These are phyloP conservation scores for Phymastichus coffea DNA, from an alignment of 1,140 invertebrate genomes.

Conservation along the genomic window DNA sequence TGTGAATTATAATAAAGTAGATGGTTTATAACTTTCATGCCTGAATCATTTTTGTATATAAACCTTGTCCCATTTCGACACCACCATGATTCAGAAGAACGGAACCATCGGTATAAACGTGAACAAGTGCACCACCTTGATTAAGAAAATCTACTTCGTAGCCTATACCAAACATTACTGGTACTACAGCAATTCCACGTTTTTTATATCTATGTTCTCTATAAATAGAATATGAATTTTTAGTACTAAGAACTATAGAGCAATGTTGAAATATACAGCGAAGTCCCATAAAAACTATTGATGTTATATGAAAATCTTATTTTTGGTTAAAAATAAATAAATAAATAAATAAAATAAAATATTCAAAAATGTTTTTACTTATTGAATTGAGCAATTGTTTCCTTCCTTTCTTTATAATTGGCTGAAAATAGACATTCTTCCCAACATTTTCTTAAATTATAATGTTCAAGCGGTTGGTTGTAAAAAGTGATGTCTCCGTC, in stretches of 20 bases:
- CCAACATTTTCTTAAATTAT: slow-evolving; percentile 78
- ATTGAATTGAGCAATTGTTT: slow-evolving; percentile 70
- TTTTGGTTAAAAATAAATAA: background rate
- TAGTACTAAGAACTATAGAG: background rate
- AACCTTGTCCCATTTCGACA: slow-evolving; percentile 93
- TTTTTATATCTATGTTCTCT: slow-evolving; percentile 83
- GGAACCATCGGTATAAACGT: slow-evolving; percentile 88
- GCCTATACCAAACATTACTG: slow-evolving; percentile 87
- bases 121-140: slow-evolving; percentile 87
- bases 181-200: slow-evolving; percentile 79
- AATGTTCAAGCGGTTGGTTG: slow-evolving; percentile 71
- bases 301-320: background rate
- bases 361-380: slow-evolving; percentile 51
- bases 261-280: no score
- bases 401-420: slow-evolving; percentile 63
- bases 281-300: background rate
- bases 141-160: slow-evolving; percentile 81
- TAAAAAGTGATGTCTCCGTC: slow-evolving; percentile 78
- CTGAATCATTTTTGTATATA: slow-evolving; percentile 95
- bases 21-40: slow-evolving; percentile 40
- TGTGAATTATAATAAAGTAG: background rate
- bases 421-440: slow-evolving; percentile 71
- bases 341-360: background rate
- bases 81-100: slow-evolving; percentile 87
- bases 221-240: slow-evolving; percentile 13